Evolutionary conservation across 2,113 vertebrate genomes (phyloP).

Genomic region (Megalops atlanticus): DNA sequence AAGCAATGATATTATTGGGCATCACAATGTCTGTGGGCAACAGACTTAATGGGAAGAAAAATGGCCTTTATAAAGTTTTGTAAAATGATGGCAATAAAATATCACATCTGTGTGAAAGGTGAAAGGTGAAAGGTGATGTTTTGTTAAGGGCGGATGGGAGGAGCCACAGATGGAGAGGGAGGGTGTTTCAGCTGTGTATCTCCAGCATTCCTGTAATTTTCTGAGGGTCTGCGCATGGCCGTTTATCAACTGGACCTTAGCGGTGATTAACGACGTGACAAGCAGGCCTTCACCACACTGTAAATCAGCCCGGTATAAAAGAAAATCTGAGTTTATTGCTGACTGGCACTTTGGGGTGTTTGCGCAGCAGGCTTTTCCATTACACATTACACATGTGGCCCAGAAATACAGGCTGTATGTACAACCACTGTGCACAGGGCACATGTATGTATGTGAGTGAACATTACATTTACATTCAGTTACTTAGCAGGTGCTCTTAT

Average conservation of each 20-base stretch:
- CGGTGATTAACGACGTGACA: neutral
- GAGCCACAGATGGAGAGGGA: too few species aligned
- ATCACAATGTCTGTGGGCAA: too few species aligned
- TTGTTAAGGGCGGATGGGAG: neutral
- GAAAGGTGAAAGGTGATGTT: neutral
- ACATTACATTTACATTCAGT: too few species aligned
- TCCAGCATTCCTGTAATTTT: neutral
- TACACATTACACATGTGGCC: neutral
- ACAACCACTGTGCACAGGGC: too few species aligned
- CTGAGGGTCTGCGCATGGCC: too few species aligned
- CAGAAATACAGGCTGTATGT: too few species aligned
- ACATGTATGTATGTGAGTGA: too few species aligned
- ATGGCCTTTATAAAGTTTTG: neutral
- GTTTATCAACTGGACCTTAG: neutral
- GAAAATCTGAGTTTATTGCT: neutral
- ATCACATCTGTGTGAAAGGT: neutral
- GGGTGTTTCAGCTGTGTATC: neutral
- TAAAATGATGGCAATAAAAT: neutral
- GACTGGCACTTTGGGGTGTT: too few species aligned
- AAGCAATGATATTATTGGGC: too few species aligned
- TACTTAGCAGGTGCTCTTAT: too few species aligned
- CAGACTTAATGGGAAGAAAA: too few species aligned
- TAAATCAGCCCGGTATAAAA: neutral
- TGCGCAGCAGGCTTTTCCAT: slow-evolving; percentile 13
- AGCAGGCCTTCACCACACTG: neutral